These are phyloP conservation scores for Aporophyla nigra DNA, from an alignment of 2,888 invertebrate species.

Conservation along the genomic window DNA sequence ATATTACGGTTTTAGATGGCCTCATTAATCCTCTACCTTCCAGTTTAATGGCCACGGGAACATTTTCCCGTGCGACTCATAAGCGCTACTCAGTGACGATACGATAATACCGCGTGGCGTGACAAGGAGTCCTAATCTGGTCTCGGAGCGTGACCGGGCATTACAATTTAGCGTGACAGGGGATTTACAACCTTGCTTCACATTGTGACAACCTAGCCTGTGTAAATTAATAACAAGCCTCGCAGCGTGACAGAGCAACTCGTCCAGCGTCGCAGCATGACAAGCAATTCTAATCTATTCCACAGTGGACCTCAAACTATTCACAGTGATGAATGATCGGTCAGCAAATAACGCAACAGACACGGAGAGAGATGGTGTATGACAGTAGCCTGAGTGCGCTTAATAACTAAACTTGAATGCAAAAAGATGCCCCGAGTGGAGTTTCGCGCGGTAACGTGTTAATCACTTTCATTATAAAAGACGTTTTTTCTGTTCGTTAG, in stretches of 20 bases:
- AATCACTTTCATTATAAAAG: too few relatives aligned
- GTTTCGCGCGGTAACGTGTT: too few relatives aligned
- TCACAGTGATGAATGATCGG: neutral
- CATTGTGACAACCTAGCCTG: neutral
- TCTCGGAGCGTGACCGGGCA: neutral
- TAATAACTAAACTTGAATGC: neutral
- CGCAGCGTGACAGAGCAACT: neutral
- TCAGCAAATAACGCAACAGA: neutral
- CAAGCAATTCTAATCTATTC: neutral
- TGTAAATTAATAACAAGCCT: neutral
- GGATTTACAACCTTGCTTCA: too few relatives aligned
- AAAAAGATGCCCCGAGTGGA: neutral
- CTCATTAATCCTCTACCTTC: neutral
- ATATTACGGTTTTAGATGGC: neutral
- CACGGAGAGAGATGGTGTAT: neutral
- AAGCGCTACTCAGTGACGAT: neutral
- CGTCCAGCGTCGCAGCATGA: neutral
- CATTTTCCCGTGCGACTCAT: too few relatives aligned
- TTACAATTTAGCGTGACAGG: neutral
- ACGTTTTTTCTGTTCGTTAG: too few relatives aligned
- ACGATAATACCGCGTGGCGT: neutral
- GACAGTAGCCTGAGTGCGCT: neutral
- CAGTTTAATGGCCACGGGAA: too few relatives aligned
- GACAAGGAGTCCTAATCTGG: neutral
- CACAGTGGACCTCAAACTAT: neutral